Evolutionary conservation across 2,888 invertebrate species (phyloP).

Genomic region (Drosophila percnosoma): DNA sequence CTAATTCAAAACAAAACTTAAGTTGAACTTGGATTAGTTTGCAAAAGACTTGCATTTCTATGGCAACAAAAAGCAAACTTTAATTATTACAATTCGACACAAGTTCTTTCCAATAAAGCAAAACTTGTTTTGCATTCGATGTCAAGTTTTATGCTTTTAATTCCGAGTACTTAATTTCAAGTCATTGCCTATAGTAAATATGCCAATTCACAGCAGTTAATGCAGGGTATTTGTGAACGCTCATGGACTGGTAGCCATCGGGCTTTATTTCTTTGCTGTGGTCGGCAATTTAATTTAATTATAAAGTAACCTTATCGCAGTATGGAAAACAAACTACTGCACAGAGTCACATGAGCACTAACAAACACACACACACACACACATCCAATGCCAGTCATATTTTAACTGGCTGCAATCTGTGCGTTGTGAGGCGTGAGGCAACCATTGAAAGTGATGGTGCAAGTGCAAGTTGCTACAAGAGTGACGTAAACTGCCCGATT

Average conservation of each 20-base stretch:
- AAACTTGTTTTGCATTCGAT: neutral
- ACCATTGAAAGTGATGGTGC: neutral
- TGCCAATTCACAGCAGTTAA: neutral
- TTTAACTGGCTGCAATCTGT: slow-evolving; percentile 34
- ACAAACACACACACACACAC: slow-evolving; percentile 9
- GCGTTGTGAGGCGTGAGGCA: slow-evolving; percentile 15
- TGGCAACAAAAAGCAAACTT: neutral
- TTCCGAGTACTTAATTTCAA: neutral
- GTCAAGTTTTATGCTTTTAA: neutral
- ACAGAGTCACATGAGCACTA: slow-evolving; percentile 2
- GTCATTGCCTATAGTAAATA: neutral
- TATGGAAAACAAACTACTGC: slow-evolving; percentile 67
- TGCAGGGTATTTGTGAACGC: neutral
- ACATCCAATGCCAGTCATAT: slow-evolving; percentile 3
- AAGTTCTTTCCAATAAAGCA: neutral
- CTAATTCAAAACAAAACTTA: neutral
- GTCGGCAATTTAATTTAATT: slow-evolving; percentile 75
- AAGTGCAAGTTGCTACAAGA: slow-evolving; percentile 3
- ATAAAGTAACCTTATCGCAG: slow-evolving; percentile 70
- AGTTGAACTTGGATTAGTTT: neutral
- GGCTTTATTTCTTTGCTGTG: slow-evolving; percentile 37
- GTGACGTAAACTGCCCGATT: slow-evolving; percentile 31
- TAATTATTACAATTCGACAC: neutral
- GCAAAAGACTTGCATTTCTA: neutral
- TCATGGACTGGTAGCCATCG: neutral